Conservation (phyloP, 2,888 invertebrate genomes). For the Atherix ibis region DNA sequence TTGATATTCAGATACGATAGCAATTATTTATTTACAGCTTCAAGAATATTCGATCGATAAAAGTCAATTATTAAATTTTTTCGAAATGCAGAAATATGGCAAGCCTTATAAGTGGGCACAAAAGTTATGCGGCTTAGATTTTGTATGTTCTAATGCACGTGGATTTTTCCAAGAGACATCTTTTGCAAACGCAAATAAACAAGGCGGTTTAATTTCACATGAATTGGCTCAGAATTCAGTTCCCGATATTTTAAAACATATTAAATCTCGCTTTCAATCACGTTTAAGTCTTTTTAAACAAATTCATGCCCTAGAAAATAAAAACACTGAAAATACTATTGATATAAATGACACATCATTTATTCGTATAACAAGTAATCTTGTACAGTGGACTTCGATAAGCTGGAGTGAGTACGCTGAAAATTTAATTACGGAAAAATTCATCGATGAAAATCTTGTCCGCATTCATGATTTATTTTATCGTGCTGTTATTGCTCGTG, state of each 20-base stretch:
- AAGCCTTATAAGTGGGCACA: slow-evolving; percentile 86
- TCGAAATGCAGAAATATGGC: slow-evolving; percentile 46
- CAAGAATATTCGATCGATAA: slow-evolving; percentile 28
- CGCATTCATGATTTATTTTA: slow-evolving; percentile 53
- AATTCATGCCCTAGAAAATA: slow-evolving; percentile 40
- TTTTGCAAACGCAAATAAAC: no score
- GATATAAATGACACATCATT: slow-evolving; percentile 34
- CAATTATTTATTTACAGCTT: slow-evolving; percentile 12
- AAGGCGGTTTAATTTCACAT: slow-evolving; percentile 23
- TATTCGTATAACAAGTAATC: slow-evolving; percentile 38
- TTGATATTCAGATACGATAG: slow-evolving; percentile 30
- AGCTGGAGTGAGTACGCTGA: slow-evolving; percentile 43
- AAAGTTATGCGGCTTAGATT: slow-evolving; percentile 72
- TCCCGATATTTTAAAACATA: slow-evolving; percentile 56
- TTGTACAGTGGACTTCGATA: slow-evolving; percentile 54
- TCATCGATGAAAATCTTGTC: slow-evolving; percentile 43
- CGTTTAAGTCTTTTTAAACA: slow-evolving; percentile 64
- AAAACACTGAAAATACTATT: slow-evolving; percentile 21
- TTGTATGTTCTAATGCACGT: no score
- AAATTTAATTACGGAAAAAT: slow-evolving; percentile 17
- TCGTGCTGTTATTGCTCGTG: slow-evolving; percentile 61
- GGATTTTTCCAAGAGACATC: no score
- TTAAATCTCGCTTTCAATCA: slow-evolving; percentile 57
- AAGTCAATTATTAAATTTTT: slow-evolving; percentile 25
- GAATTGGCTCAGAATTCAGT: slow-evolving; percentile 45